Evolutionary conservation across 2,113 vertebrate species (phyloP).

Genomic region (Xyrauchen texanus): DNA sequence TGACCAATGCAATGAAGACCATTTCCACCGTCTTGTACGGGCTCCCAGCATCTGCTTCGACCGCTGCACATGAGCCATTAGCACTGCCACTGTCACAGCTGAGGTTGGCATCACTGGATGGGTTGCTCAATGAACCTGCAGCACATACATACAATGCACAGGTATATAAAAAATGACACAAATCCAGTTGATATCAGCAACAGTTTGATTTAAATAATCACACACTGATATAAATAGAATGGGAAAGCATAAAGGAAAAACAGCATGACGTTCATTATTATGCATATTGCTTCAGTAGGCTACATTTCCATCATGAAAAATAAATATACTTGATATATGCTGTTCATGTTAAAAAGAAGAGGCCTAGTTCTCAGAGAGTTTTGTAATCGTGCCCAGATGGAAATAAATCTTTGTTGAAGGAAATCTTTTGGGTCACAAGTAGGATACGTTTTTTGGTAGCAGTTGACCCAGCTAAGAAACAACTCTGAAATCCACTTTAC

Average conservation of each 20-base stretch:
- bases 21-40: conserved; percentile 91
- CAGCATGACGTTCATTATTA: conserved; percentile 9
- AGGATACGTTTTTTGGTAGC: no score
- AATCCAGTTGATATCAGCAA: not conserved
- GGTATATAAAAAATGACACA: not conserved
- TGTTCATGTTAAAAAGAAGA: not conserved
- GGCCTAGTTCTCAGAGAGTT: no score
- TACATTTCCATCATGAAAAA: not conserved
- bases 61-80: conserved; percentile 70
- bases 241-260: not conserved
- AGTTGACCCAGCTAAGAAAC: no score
- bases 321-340: not conserved
- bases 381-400: no score
- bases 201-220: not conserved
- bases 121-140: conserved; percentile 76
- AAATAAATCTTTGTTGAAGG: no score
- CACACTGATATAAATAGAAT: not conserved
- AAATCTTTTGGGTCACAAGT: no score
- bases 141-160: conserved; percentile 10
- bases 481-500: no score
- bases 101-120: conserved; percentile 76
- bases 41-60: conserved; percentile 62
- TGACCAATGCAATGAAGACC: conserved; percentile 93
- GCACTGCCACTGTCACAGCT: conserved; percentile 76
- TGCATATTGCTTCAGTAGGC: not conserved